Conservation (phyloP, 1,140 invertebrate genomes). For the Trichoplusia ni region DNA sequence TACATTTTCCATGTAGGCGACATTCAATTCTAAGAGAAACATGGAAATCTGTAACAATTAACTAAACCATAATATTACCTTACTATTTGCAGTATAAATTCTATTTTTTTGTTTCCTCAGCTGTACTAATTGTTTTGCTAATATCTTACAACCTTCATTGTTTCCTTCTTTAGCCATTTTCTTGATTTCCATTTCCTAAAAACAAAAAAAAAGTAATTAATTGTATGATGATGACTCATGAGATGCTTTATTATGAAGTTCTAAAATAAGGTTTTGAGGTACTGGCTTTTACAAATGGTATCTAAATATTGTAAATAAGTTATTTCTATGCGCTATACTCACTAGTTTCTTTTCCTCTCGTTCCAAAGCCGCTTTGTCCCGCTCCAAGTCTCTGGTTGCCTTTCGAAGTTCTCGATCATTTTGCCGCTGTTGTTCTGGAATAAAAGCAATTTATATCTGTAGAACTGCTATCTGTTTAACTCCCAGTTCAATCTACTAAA, state of each 20-base stretch:
- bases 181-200: conserved; percentile 93
- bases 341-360: conserved; percentile 95
- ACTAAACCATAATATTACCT: conserved; percentile 82
- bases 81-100: conserved; percentile 89
- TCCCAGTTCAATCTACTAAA: no score
- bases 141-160: conserved; percentile 89
- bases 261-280: no score
- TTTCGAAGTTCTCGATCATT: conserved; percentile 91
- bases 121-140: conserved; percentile 95
- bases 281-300: no score
- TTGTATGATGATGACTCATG: no score
- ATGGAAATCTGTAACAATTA: neutral
- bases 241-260: no score
- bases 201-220: conserved; percentile 37
- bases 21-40: conserved; percentile 9
- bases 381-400: conserved; percentile 91
- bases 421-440: conserved; percentile 90
- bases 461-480: no score
- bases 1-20: no score
- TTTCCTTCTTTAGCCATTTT: conserved; percentile 93
- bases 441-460: conserved; percentile 44
- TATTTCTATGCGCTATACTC: conserved; percentile 49
- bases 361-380: conserved; percentile 90
- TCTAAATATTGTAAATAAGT: no score
- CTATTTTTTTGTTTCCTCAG: conserved; percentile 94